These are phyloP conservation scores for Hetaerina americana DNA, from an alignment of 1,140 invertebrate genomes.

Conservation along the genomic window DNA sequence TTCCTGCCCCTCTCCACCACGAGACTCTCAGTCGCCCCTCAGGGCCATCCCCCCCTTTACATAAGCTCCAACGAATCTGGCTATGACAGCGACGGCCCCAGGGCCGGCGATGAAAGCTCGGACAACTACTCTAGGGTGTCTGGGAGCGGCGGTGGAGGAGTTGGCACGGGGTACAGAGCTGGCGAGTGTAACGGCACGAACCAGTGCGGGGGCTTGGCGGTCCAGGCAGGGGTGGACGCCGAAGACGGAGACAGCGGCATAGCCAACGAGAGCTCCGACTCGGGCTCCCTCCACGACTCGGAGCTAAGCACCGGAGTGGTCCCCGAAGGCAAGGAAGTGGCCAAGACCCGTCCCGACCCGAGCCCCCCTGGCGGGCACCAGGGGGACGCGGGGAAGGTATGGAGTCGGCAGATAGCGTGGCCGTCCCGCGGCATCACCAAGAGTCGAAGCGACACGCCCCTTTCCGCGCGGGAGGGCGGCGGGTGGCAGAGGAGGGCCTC, in stretches of 20 bases:
- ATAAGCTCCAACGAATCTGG: slow-evolving; percentile 71
- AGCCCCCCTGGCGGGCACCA: not conserved
- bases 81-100: slow-evolving; percentile 62
- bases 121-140: slow-evolving; percentile 4
- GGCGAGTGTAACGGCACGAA: not conserved
- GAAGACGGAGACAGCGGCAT: slow-evolving; percentile 24
- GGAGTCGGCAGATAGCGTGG: not conserved
- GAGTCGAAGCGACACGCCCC: not conserved
- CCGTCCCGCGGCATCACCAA: not conserved
- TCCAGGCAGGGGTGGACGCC: not conserved
- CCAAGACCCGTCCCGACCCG: not conserved
- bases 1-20: not conserved
- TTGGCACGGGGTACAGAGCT: not conserved
- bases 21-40: slow-evolving; percentile 20
- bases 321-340: not conserved
- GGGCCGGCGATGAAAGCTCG: slow-evolving; percentile 17
- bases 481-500: slow-evolving; percentile 1
- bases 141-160: not conserved
- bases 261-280: slow-evolving; percentile 24
- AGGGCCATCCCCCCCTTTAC: slow-evolving; percentile 41
- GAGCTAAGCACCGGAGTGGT: not conserved
- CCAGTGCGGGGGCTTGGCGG: not conserved
- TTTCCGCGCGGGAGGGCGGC: not conserved
- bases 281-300: slow-evolving; percentile 22
- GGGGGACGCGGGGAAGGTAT: not conserved